Percentiles rank a stretch among this genome's conserved stretches.
These are phyloP conservation scores for Tetrapedia diversipes DNA, from an alignment of 2,888 invertebrate species.

Conservation along the genomic window DNA sequence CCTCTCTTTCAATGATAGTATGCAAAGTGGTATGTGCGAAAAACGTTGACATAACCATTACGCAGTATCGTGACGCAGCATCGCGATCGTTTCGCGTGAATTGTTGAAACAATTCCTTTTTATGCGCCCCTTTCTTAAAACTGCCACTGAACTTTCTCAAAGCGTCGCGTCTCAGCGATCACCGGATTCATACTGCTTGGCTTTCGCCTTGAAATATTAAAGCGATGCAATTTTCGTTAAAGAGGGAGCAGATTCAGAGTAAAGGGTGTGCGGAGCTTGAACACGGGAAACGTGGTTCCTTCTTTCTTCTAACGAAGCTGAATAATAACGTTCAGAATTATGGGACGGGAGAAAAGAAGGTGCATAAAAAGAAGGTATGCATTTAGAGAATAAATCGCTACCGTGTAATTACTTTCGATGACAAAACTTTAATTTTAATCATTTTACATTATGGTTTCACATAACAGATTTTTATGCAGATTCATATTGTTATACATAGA, in stretches of 20 bases:
- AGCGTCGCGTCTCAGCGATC: neutral
- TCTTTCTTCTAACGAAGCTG: neutral
- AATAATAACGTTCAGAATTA: slow-evolving; percentile 3
- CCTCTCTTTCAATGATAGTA: slow-evolving; percentile 18
- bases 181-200: neutral
- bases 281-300: neutral
- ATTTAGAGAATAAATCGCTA: neutral
- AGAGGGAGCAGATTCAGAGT: neutral
- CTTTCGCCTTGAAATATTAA: slow-evolving; percentile 16
- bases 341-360: neutral
- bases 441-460: too few species aligned
- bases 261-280: neutral
- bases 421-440: too few species aligned
- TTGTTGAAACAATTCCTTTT: slow-evolving; percentile 21
- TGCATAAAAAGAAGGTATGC: neutral
- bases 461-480: too few species aligned
- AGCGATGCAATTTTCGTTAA: slow-evolving; percentile 26
- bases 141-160: neutral
- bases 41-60: slow-evolving; percentile 33
- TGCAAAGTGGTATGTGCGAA: slow-evolving; percentile 12
- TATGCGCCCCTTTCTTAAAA: neutral
- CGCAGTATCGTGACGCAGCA: slow-evolving; percentile 33
- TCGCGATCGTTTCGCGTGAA: slow-evolving; percentile 27
- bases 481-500: too few species aligned
- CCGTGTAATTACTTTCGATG: neutral